Percentiles rank a stretch among this genome's conserved stretches.
phyloP scores from a whole-genome alignment of 2,888 invertebrate genomes.

The Harpalus rubripes region DNA sequence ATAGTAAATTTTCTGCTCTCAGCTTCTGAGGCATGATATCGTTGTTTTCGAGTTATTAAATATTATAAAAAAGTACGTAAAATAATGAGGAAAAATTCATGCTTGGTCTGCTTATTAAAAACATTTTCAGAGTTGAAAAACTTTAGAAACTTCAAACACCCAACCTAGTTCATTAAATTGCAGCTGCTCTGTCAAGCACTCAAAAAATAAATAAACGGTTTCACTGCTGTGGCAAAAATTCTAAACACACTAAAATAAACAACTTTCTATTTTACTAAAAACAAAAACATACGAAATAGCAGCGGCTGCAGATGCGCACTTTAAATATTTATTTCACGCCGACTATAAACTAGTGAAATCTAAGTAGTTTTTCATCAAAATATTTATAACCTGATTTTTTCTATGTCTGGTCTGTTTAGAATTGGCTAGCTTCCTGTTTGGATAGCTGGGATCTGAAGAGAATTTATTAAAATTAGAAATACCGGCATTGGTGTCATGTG shows the following conservation, averaged over 20 bases:
- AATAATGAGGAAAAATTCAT: neutral
- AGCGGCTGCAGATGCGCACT: slow-evolving; percentile 14
- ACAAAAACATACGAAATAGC: slow-evolving; percentile 39
- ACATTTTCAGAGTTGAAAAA: neutral
- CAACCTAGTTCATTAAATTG: slow-evolving; percentile 17
- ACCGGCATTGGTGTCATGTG: too few relatives aligned
- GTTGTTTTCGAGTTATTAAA: too few relatives aligned
- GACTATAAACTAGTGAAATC: slow-evolving; percentile 46
- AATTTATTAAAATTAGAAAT: slow-evolving; percentile 12
- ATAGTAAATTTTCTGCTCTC: too few relatives aligned
- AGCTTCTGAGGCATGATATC: too few relatives aligned
- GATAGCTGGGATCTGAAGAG: neutral
- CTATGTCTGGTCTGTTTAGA: slow-evolving; percentile 23
- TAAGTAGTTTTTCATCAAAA: slow-evolving; percentile 50
- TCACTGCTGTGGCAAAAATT: slow-evolving; percentile 34
- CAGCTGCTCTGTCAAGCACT: neutral
- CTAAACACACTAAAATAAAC: slow-evolving; percentile 28
- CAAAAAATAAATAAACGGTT: slow-evolving; percentile 47
- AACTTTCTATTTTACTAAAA: slow-evolving; percentile 48
- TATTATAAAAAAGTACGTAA: too few relatives aligned
- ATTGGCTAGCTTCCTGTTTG: slow-evolving; percentile 39
- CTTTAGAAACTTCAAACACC: slow-evolving; percentile 5
- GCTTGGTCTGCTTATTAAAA: neutral
- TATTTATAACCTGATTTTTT: slow-evolving; percentile 51
- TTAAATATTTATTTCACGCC: slow-evolving; percentile 38